Percentiles rank a stretch among this genome's conserved stretches.
Evolutionary conservation across 2,888 invertebrate genomes (phyloP).

Genomic region (Cephalotes varians): DNA sequence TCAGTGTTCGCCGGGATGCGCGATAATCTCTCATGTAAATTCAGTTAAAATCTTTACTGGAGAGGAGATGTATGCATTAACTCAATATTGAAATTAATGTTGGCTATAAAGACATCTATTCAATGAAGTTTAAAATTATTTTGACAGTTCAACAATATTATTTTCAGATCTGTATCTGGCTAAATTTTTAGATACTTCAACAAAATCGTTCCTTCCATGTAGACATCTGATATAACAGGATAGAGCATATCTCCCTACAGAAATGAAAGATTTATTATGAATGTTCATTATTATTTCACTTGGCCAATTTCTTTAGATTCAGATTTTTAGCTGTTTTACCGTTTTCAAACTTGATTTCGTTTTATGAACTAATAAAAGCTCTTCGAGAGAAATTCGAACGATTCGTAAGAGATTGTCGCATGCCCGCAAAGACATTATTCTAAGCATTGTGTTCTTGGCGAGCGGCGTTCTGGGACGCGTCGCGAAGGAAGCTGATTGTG

Average conservation of each 20-base stretch:
- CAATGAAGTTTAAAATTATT: not conserved
- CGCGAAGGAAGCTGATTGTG: conserved; percentile 68
- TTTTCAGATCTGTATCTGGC: too few species aligned
- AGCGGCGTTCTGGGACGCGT: conserved; percentile 64
- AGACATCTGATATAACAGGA: not conserved
- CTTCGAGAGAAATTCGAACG: not conserved
- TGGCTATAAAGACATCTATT: not conserved
- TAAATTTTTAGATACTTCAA: too few species aligned
- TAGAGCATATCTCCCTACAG: not conserved
- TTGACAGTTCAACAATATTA: too few species aligned
- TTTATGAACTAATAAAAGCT: not conserved
- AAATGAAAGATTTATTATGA: not conserved
- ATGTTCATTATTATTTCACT: not conserved
- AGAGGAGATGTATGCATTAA: not conserved
- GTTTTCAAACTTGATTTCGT: not conserved
- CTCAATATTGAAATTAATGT: not conserved
- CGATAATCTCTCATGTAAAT: conserved; percentile 55
- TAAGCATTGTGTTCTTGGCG: not conserved
- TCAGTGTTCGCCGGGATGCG: conserved; percentile 59
- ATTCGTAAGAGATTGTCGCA: not conserved
- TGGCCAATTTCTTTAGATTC: not conserved
- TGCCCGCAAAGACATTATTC: not conserved
- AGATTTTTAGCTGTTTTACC: not conserved
- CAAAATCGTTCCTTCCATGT: too few species aligned
- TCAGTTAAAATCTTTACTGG: conserved; percentile 7